A percentile compares a stretch with the other conserved stretches of the same genome.
Conservation (phyloP, 2,797 vertebrate genomes). For the Kryptopterus vitreolus region DNA sequence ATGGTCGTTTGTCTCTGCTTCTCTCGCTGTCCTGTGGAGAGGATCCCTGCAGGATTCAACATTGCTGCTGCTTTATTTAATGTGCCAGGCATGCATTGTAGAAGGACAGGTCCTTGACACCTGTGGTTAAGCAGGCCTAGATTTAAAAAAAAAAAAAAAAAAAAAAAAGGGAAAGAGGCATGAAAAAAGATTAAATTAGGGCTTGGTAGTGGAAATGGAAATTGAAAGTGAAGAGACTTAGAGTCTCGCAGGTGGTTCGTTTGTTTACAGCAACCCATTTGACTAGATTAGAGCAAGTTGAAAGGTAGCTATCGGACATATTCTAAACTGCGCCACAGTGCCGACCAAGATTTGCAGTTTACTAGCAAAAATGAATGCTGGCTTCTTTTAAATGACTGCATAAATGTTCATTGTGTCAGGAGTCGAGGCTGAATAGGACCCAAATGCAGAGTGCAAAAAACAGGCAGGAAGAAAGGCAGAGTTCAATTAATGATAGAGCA, state of each 20-base stretch:
- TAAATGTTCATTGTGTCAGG: too few relatives aligned
- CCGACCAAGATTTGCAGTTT: background rate
- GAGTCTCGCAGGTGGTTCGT: background rate
- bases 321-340: background rate
- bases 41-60: slow-evolving; percentile 27
- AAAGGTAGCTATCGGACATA: background rate
- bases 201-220: background rate
- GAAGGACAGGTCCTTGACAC: slow-evolving; percentile 30
- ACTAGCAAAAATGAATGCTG: background rate
- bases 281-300: background rate
- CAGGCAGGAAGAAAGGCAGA: too few relatives aligned
- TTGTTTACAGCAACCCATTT: background rate
- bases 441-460: too few relatives aligned
- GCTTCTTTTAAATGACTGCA: background rate
- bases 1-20: slow-evolving; percentile 46
- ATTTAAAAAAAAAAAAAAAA: background rate
- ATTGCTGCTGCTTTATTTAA: slow-evolving; percentile 33
- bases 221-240: background rate
- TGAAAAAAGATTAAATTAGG: background rate
- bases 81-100: slow-evolving; percentile 28
- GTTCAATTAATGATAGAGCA: too few relatives aligned
- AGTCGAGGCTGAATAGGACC: too few relatives aligned
- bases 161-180: background rate
- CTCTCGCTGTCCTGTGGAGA: slow-evolving; percentile 29
- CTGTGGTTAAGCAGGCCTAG: slow-evolving; percentile 18